A percentile compares a stretch with the other conserved stretches of the same genome.
Evolutionary conservation across 2,888 invertebrate genomes (phyloP).

Genomic region (Ormia ochracea): DNA sequence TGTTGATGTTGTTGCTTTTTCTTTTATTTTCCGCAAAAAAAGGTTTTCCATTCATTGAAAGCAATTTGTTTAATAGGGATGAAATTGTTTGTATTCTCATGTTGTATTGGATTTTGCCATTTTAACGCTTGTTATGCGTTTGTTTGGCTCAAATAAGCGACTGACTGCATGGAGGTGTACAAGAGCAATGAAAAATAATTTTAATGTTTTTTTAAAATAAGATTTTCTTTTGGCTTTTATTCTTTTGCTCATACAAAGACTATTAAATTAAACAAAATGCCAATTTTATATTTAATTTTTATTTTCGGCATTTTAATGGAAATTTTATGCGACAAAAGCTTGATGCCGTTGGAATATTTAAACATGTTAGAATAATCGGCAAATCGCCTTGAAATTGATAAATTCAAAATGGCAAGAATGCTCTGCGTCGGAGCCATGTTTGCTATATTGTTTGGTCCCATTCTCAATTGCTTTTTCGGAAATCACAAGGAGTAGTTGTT

Average conservation of each 20-base stretch:
- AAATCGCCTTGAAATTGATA: conserved; percentile 6
- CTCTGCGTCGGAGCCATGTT: too few species aligned
- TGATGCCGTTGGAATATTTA: conserved; percentile 21
- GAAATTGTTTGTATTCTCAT: conserved; percentile 50
- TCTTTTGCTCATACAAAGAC: conserved; percentile 42
- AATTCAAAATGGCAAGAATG: neutral
- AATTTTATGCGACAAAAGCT: conserved; percentile 25
- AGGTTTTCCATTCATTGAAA: conserved; percentile 37
- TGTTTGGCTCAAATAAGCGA: conserved; percentile 10
- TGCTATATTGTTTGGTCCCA: too few species aligned
- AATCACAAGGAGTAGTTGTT: too few species aligned
- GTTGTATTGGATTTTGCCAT: conserved; percentile 46
- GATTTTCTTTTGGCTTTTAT: conserved; percentile 30
- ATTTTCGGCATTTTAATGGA: conserved; percentile 50
- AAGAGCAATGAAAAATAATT: conserved; percentile 54
- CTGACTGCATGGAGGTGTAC: conserved; percentile 40
- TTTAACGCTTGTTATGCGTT: conserved; percentile 51
- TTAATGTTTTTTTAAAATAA: conserved; percentile 52
- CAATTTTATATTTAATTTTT: conserved; percentile 52
- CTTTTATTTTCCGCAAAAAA: conserved; percentile 39
- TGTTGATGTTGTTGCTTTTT: conserved; percentile 29
- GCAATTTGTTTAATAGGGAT: conserved; percentile 62
- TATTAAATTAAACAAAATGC: conserved; percentile 58
- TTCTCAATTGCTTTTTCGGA: too few species aligned
- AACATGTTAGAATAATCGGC: conserved; percentile 9